phyloP scores from a whole-genome alignment of 2,888 invertebrate genomes.

The Euplagia quadripunctaria region DNA sequence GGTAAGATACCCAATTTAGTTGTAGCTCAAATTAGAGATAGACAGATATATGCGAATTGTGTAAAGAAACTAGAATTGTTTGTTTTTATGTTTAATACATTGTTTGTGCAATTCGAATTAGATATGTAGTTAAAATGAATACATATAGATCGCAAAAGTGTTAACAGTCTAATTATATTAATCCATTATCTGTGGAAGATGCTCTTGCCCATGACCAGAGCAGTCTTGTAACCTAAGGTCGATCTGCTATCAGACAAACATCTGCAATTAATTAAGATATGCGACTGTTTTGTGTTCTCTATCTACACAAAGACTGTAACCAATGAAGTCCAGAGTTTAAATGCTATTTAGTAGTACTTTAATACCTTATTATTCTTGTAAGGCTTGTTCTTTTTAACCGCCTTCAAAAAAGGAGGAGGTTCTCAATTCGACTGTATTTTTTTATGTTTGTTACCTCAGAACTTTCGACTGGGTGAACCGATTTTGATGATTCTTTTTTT shows the following conservation, averaged over 20 bases:
- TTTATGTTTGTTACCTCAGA: too few relatives aligned
- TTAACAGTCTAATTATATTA: slow-evolving; percentile 52
- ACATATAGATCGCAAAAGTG: slow-evolving; percentile 56
- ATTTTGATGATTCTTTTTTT: too few relatives aligned
- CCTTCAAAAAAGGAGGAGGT: too few relatives aligned
- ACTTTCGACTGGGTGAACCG: too few relatives aligned
- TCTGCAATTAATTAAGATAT: slow-evolving; percentile 47
- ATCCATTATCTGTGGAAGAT: slow-evolving; percentile 55
- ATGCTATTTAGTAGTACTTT: neutral
- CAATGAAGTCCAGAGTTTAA: neutral
- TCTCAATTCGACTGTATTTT: too few relatives aligned
- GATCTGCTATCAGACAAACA: slow-evolving; percentile 49
- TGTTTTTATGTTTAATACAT: neutral
- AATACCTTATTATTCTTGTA: too few relatives aligned
- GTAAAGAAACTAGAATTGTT: slow-evolving; percentile 43
- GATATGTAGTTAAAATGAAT: neutral
- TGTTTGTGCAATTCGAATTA: too few relatives aligned
- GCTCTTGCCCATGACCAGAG: slow-evolving; percentile 61
- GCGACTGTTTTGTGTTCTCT: slow-evolving; percentile 37
- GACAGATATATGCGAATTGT: slow-evolving; percentile 58
- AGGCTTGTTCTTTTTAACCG: too few relatives aligned
- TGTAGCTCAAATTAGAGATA: slow-evolving; percentile 47
- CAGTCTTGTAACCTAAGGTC: slow-evolving; percentile 62
- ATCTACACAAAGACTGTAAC: slow-evolving; percentile 26
- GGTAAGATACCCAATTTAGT: too few relatives aligned